These are phyloP conservation scores for Aleiodes leptofemur DNA, from an alignment of 2,888 invertebrate species.

Conservation along the genomic window DNA sequence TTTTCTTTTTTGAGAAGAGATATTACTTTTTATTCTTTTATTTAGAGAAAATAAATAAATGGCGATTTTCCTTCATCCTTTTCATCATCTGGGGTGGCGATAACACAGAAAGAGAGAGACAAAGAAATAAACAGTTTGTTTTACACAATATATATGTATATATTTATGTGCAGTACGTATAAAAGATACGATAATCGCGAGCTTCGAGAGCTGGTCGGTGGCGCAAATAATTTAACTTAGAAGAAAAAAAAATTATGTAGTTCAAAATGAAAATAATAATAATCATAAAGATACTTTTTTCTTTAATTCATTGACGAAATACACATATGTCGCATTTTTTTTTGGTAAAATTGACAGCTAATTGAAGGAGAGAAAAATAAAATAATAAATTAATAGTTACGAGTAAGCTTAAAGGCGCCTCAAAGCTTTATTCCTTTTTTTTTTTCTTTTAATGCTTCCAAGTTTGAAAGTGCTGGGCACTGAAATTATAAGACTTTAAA, in stretches of 20 bases:
- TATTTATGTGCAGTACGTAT: constrained; percentile 42
- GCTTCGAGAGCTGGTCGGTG: constrained; percentile 22
- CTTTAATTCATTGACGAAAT: constrained; percentile 33
- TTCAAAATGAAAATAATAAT: constrained; percentile 13
- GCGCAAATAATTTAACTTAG: constrained; percentile 26
- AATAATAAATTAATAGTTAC: constrained; percentile 37
- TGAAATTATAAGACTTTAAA: constrained; percentile 19
- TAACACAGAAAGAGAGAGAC: constrained; percentile 10
- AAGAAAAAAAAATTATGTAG: not conserved
- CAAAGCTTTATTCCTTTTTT: constrained; percentile 37
- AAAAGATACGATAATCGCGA: constrained; percentile 32
- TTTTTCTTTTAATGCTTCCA: constrained; percentile 13
- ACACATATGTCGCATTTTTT: constrained; percentile 26
- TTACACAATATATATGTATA: constrained; percentile 33
- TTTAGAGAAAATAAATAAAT: constrained; percentile 3
- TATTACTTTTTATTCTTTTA: not conserved
- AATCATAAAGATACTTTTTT: constrained; percentile 17
- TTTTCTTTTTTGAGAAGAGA: not conserved
- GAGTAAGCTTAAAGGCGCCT: constrained; percentile 45
- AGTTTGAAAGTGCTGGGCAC: constrained; percentile 37
- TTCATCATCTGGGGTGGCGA: not conserved
- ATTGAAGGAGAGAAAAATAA: constrained; percentile 43
- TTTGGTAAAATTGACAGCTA: constrained; percentile 44
- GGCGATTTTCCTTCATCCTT: not conserved
- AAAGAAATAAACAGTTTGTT: constrained; percentile 5